Percentiles rank a stretch among this genome's conserved stretches.
phyloP scores from a whole-genome alignment of 92 coral and sea anemone genomes.

The Zoanthus sansibaricus region DNA sequence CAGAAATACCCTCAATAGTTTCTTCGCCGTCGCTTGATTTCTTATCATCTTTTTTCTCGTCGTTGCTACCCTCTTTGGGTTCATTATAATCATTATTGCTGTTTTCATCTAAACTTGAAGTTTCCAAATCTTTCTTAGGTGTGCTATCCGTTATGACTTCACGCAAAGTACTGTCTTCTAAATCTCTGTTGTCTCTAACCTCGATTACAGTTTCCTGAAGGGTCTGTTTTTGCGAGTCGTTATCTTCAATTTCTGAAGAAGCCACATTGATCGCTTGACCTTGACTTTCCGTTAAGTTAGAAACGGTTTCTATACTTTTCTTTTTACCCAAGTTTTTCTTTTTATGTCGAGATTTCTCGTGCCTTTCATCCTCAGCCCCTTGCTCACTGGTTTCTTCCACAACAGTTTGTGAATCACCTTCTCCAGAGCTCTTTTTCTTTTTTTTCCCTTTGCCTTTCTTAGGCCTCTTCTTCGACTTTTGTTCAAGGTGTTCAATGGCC shows the following conservation, averaged over 20 bases:
- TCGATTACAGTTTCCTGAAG: conserved; percentile 19
- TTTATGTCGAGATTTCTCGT: conserved; percentile 25
- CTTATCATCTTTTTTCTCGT: conserved; percentile 38
- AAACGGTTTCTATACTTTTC: background rate
- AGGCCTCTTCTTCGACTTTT: conserved; percentile 6
- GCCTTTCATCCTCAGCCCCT: background rate
- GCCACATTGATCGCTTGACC: background rate
- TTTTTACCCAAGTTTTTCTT: conserved; percentile 14
- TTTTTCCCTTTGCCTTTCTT: conserved; percentile 8
- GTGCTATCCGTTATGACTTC: background rate
- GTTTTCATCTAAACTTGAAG: conserved; percentile 3
- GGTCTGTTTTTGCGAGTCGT: background rate
- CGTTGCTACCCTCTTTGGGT: conserved; percentile 7
- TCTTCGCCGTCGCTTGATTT: conserved; percentile 35
- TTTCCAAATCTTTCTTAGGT: conserved; percentile 9
- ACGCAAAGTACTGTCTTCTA: background rate
- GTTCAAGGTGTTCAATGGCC: background rate
- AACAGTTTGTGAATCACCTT: background rate
- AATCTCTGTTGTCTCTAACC: conserved; percentile 17
- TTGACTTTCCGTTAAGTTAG: background rate
- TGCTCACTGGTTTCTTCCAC: background rate
- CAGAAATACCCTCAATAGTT: background rate
- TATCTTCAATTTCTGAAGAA: conserved; percentile 14
- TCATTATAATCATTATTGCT: background rate
- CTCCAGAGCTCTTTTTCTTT: background rate